Evolutionary conservation across 2,113 vertebrate genomes (phyloP), one percentile per base, ranked within the genome.

Genomic region (Cricetomys ansorgei): DNA sequence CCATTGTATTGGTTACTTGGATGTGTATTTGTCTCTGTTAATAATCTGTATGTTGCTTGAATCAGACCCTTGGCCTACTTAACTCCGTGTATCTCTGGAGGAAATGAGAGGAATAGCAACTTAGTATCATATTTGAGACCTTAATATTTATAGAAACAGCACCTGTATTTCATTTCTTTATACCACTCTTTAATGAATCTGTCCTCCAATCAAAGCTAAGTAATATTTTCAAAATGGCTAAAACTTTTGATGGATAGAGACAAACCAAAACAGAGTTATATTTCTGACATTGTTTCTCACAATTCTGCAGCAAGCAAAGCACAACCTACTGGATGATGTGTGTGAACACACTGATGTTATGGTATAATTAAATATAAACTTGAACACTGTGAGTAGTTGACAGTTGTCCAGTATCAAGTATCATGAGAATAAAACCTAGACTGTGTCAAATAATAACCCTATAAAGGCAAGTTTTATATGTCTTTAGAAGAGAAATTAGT

Each of bases 161-260:
- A 83, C 43, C 69, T 92, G 65, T 93, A 75, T 85, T 94, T 94
- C 77, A 84, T 48, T 37, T 90, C 45, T 95, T 70, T 13, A 25
- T 21, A 37, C 25, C 69, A 25, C 8, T 80, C 80, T 19, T 25
- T 2, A 3, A 37, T 85, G 37, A 53, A 75, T 69, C 29, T 50
- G 27, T 69, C 48, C 93, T 64, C 50, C 1, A 50, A 40, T 84
- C 59, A 86, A 53, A 95, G 69, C 43, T 80, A 80, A 89, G 67
- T 57, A 88, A 40, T 69, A 40, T 59, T 94, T 92, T 94, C 81
- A 88, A 37, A 40, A 80, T 45, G 72, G 73, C 76, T n/a, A 1
- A 64, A 85, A 79, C 70, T 59, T 93, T 48, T 89, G 73, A 75
- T 62, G 43, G 37, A 81, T 62, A 64, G 50, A 83, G 55, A 59